Percentiles rank a stretch among this genome's conserved stretches.
Evolutionary conservation across 2,888 invertebrate genomes (phyloP).

Genomic region (Dyspetes luteomarginatus): DNA sequence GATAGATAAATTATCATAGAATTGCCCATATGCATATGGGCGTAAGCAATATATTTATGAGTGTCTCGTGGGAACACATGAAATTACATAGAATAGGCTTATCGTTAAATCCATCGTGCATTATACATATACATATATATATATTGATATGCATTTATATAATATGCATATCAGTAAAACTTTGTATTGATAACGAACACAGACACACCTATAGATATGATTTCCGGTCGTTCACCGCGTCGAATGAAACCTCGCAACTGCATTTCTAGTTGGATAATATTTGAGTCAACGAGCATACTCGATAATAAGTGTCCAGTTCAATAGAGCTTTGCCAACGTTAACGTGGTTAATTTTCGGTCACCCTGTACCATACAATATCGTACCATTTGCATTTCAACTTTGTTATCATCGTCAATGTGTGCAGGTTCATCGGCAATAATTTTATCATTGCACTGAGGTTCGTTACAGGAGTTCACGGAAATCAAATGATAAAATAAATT

Average conservation of each 20-base stretch:
- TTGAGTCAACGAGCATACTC: neutral
- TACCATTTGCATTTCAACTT: conserved; percentile 10
- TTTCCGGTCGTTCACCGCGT: conserved; percentile 38
- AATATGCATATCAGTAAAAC: neutral
- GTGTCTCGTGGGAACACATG: too few relatives aligned
- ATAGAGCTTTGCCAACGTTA: conserved; percentile 23
- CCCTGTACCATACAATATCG: neutral
- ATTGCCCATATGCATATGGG: too few relatives aligned
- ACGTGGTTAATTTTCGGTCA: neutral
- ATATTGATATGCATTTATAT: neutral
- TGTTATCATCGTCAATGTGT: neutral
- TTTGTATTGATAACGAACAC: neutral
- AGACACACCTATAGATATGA: neutral
- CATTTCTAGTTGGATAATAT: conserved; percentile 40
- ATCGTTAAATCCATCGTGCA: too few relatives aligned
- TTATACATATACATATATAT: neutral
- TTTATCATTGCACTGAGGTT: neutral
- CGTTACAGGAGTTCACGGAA: neutral
- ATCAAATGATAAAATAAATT: too few relatives aligned
- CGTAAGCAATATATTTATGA: too few relatives aligned
- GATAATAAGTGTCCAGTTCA: conserved; percentile 36
- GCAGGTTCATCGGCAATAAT: neutral
- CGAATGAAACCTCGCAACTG: conserved; percentile 39
- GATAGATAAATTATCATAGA: too few relatives aligned
- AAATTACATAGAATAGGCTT: too few relatives aligned